Evolutionary conservation across 2,888 invertebrate species (phyloP).

Genomic region (Tiliacea aurago): DNA sequence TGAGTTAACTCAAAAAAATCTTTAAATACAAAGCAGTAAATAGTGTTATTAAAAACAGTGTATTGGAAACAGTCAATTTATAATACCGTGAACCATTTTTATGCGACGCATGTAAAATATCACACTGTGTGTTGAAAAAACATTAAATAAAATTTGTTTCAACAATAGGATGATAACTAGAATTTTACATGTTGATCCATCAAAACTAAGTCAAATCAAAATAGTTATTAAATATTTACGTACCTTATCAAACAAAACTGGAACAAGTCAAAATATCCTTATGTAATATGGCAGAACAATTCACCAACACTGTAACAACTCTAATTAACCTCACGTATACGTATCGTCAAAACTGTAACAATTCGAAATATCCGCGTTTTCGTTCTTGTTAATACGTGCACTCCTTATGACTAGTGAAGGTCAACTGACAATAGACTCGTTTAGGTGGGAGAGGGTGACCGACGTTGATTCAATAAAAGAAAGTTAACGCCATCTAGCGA

Average conservation of each 20-base stretch:
- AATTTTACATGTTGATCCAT: slow-evolving; percentile 7
- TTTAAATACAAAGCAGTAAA: background rate
- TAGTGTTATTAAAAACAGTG: background rate
- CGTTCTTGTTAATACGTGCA: too few species aligned
- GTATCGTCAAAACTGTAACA: too few species aligned
- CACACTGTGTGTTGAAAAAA: background rate
- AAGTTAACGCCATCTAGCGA: too few species aligned
- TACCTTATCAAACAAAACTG: background rate
- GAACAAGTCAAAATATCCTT: too few species aligned
- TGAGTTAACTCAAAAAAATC: background rate
- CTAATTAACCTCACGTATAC: too few species aligned
- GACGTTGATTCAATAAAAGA: too few species aligned
- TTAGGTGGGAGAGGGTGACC: too few species aligned
- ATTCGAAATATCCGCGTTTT: too few species aligned
- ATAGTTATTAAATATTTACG: background rate
- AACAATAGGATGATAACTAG: background rate
- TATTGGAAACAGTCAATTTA: background rate
- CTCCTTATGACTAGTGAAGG: too few species aligned
- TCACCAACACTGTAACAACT: too few species aligned
- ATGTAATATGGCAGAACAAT: too few species aligned
- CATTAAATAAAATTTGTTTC: slow-evolving; percentile 1
- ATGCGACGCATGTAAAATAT: background rate
- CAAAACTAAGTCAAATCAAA: slow-evolving; percentile 10
- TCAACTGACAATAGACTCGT: too few species aligned
- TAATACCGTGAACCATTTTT: background rate